Evolutionary conservation across 2,113 vertebrate genomes (phyloP), one percentile per base, ranked within the genome.

Genomic region (Hoplias malabaricus): DNA sequence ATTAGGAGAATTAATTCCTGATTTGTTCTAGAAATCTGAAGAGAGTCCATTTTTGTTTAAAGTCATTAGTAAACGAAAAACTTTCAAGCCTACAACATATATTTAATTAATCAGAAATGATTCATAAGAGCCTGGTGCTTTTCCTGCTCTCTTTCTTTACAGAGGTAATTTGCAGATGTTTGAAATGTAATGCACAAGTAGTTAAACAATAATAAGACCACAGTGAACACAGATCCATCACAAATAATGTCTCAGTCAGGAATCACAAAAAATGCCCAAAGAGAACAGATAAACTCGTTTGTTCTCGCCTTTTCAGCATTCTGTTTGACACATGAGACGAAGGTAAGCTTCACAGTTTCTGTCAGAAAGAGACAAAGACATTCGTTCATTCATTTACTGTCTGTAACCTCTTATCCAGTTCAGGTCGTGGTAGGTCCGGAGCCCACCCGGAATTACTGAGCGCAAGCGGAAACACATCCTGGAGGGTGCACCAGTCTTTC

Each of bases 341-440:
- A 65, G 29, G 29, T 19, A 40, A 62, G 71, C 34, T 89, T 91
- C 86, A 90, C 86, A 88, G 87, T 83, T 83, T 84, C 75, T 78
- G 73, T 82, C 84, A 84, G 34, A 43, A 70, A 69, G 34, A 72
- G 36, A 23, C 56, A 81, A 71, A 82, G 43, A 81, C 43, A n/a
- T n/a, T n/a, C n/a, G n/a, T n/a, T n/a, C n/a, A n/a, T n/a, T n/a
- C n/a, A n/a, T n/a, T n/a, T n/a, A n/a, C n/a, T n/a, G n/a, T n/a
- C n/a, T n/a, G n/a, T n/a, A n/a, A n/a, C n/a, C n/a, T n/a, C n/a
- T n/a, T n/a, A n/a, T n/a, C n/a, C n/a, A n/a, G n/a, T n/a, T n/a
- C n/a, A n/a, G n/a, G n/a, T n/a, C n/a, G n/a, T n/a, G n/a, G n/a
- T n/a, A n/a, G n/a, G n/a, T n/a, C n/a, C n/a, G n/a, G n/a, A n/a